These are phyloP conservation scores for Epicampocera succincta DNA, from an alignment of 2,888 invertebrate species.

Conservation along the genomic window DNA sequence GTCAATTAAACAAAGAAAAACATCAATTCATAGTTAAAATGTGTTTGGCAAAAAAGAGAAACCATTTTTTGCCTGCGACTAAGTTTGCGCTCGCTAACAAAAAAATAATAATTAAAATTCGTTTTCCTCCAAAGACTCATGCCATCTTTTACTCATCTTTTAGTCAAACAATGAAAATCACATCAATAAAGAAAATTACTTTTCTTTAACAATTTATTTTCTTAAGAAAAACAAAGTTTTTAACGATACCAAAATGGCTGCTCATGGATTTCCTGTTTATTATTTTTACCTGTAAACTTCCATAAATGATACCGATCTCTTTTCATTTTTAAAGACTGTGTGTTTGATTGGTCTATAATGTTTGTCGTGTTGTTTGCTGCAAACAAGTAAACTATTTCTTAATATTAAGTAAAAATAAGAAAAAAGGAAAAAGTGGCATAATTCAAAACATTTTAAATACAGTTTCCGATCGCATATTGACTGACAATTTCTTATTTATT, in stretches of 20 bases:
- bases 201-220: conserved; percentile 30
- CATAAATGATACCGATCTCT: conserved; percentile 74
- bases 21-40: conserved; percentile 48
- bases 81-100: conserved; percentile 18
- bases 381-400: too few relatives aligned
- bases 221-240: conserved; percentile 6
- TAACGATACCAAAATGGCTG: conserved; percentile 43
- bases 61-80: neutral
- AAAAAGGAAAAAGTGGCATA: too few relatives aligned
- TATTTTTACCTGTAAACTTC: conserved; percentile 72
- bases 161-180: conserved; percentile 45
- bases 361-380: neutral
- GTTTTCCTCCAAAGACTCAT: neutral
- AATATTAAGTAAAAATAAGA: too few relatives aligned
- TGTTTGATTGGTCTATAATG: neutral
- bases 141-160: conserved; percentile 12
- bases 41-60: conserved; percentile 3
- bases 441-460: too few relatives aligned
- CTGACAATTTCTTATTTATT: too few relatives aligned
- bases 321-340: conserved; percentile 33
- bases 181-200: conserved; percentile 38
- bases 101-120: conserved; percentile 17
- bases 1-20: conserved; percentile 33
- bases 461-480: too few relatives aligned
- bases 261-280: conserved; percentile 58